A percentile compares a stretch with the other conserved stretches of the same genome.
Conservation (phyloP, 1,140 invertebrate species). For the Heterodera schachtii region DNA sequence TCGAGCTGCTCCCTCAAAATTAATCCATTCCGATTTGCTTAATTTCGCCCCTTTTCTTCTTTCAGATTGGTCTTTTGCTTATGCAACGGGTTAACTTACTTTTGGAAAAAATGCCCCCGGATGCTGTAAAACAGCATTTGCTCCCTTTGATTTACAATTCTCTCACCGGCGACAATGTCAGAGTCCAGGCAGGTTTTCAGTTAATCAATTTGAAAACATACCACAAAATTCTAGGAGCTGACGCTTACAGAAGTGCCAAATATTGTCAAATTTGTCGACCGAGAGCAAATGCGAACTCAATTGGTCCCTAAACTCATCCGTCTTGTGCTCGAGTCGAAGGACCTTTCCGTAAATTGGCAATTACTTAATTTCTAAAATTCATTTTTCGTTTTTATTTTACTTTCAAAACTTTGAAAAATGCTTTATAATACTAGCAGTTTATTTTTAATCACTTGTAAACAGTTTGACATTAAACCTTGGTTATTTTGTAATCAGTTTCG, state of each 20-base stretch:
- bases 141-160: constrained; percentile 87
- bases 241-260: constrained; percentile 87
- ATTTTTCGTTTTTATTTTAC: too few species aligned
- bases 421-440: too few species aligned
- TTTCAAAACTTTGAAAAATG: not conserved
- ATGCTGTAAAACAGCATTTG: constrained; percentile 85
- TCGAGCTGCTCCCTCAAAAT: too few species aligned
- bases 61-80: constrained; percentile 82
- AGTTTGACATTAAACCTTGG: too few species aligned
- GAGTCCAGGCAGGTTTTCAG: constrained; percentile 70
- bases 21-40: too few species aligned
- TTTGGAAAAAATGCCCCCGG: constrained; percentile 82
- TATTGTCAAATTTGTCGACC: constrained; percentile 85
- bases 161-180: constrained; percentile 83
- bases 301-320: constrained; percentile 88
- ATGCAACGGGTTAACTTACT: constrained; percentile 92
- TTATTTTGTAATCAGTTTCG: too few species aligned
- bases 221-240: constrained; percentile 76
- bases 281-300: constrained; percentile 89
- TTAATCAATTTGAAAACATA: not conserved
- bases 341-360: not conserved
- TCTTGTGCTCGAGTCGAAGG: constrained; percentile 79
- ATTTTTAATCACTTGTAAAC: too few species aligned
- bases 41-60: constrained; percentile 23
- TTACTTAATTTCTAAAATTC: too few species aligned